Evolutionary conservation across 1,140 invertebrate genomes (phyloP).

Genomic region (Formica exsecta): DNA sequence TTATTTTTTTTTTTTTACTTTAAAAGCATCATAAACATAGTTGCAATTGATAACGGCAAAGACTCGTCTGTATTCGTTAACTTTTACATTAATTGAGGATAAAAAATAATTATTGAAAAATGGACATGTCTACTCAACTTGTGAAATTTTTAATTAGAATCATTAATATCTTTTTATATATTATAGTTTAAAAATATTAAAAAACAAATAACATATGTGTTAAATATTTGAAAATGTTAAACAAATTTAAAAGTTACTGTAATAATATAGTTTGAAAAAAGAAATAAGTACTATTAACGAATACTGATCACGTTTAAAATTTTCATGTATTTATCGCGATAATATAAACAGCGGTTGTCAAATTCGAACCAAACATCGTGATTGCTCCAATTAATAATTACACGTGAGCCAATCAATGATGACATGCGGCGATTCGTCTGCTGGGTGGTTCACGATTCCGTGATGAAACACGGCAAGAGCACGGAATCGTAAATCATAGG

Average conservation of each 20-base stretch:
- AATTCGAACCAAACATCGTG: not conserved
- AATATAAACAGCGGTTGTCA: not conserved
- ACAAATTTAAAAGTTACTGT: not conserved
- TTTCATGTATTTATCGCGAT: not conserved
- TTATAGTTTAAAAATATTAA: not conserved
- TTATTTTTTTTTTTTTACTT: not conserved
- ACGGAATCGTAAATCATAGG: slow-evolving; percentile 20
- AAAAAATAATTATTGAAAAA: no score
- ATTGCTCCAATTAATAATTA: slow-evolving; percentile 2
- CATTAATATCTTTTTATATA: not conserved
- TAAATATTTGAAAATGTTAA: not conserved
- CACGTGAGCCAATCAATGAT: not conserved
- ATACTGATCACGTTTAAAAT: not conserved
- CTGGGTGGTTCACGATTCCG: slow-evolving; percentile 9
- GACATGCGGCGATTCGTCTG: not conserved
- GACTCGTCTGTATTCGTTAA: not conserved
- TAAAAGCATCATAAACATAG: not conserved
- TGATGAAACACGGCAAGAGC: slow-evolving; percentile 16
- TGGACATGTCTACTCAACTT: no score
- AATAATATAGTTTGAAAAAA: not conserved
- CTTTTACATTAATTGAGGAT: not conserved
- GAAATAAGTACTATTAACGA: not conserved
- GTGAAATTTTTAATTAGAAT: not conserved
- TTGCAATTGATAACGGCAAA: not conserved
- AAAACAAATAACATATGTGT: not conserved